Evolutionary conservation across 2,113 vertebrate genomes (phyloP).

Genomic region (Rhombomys opimus): DNA sequence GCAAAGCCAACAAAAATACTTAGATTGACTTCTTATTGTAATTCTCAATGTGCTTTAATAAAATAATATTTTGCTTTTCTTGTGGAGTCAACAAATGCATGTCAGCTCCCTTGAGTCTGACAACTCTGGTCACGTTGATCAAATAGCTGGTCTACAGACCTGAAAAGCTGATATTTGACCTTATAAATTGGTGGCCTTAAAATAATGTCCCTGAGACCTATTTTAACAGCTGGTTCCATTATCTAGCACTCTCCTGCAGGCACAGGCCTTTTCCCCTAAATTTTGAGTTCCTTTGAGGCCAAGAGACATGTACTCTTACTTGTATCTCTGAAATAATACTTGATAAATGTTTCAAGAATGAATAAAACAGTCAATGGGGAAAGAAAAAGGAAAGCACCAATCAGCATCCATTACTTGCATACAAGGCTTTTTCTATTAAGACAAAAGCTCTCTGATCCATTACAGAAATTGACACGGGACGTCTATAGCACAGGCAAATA

Average conservation of each 20-base stretch:
- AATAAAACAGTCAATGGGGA: constrained; percentile 28
- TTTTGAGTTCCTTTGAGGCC: not conserved
- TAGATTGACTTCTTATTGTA: not conserved
- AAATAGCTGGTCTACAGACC: not conserved
- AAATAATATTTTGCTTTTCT: constrained; percentile 22
- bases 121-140: not conserved
- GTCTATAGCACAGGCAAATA: not conserved
- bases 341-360: constrained; percentile 62
- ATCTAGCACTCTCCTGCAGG: not conserved
- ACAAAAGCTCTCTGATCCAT: constrained; percentile 34
- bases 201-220: not conserved
- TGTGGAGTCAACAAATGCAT: not conserved
- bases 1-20: not conserved
- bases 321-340: constrained; percentile 39
- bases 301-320: not conserved
- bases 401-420: constrained; percentile 44
- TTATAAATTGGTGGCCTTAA: not conserved
- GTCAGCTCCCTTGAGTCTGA: not conserved
- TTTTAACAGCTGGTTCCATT: not conserved
- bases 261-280: not conserved
- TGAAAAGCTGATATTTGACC: constrained; percentile 2
- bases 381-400: not conserved
- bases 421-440: not conserved
- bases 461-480: constrained; percentile 15
- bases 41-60: not conserved